These are phyloP conservation scores for Ramphastos sulfuratus DNA, from an alignment of 2,113 vertebrate species.

Conservation along the genomic window DNA sequence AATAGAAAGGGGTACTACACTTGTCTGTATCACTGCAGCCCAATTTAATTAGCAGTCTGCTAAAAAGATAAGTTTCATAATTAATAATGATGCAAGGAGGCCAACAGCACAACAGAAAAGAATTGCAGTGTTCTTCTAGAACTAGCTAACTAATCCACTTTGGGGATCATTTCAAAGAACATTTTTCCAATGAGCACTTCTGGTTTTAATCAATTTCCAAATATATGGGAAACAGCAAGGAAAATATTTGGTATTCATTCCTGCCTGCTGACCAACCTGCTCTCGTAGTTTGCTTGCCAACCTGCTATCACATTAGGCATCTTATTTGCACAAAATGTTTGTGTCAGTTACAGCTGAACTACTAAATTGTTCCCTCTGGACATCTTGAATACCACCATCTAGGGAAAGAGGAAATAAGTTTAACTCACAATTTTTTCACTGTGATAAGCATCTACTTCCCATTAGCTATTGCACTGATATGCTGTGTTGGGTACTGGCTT, in stretches of 20 bases:
- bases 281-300: neutral
- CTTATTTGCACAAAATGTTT: neutral
- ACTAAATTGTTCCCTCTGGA: slow-evolving; percentile 4
- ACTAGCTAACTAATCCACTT: slow-evolving; percentile 49
- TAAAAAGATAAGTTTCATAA: slow-evolving; percentile 56
- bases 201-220: neutral
- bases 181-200: neutral
- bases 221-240: neutral
- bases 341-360: neutral
- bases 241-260: neutral
- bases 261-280: neutral
- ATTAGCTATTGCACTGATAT: neutral
- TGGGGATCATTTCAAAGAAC: neutral
- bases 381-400: neutral
- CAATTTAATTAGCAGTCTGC: slow-evolving; percentile 55
- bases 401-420: neutral
- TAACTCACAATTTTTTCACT: neutral
- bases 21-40: slow-evolving; percentile 25
- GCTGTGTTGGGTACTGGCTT: neutral
- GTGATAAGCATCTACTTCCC: neutral
- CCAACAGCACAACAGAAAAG: slow-evolving; percentile 12
- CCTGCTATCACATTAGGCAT: neutral
- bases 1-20: neutral
- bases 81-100: slow-evolving; percentile 50
- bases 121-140: slow-evolving; percentile 14